These are phyloP conservation scores for Leucoraja ocellata DNA, from an alignment of 2,797 vertebrate species.

Conservation along the genomic window DNA sequence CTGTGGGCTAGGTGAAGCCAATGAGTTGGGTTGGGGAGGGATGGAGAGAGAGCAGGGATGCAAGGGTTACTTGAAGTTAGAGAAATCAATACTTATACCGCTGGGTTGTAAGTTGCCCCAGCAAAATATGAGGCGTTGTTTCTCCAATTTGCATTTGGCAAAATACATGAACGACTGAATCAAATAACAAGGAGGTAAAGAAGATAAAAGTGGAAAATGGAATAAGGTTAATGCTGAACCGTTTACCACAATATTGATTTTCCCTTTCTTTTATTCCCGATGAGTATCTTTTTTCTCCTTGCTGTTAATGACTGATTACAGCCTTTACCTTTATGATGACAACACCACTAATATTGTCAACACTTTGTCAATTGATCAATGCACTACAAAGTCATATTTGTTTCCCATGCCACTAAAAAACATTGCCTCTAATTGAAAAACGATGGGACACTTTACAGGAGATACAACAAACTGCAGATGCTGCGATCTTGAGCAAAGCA, in stretches of 20 bases:
- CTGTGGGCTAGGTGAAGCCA: too few relatives aligned
- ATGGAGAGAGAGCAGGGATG: too few relatives aligned
- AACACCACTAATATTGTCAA: conserved; percentile 59
- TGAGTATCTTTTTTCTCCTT: conserved; percentile 46
- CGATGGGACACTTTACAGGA: too few relatives aligned
- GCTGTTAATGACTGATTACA: conserved; percentile 60
- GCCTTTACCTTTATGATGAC: conserved; percentile 62
- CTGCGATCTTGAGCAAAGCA: too few relatives aligned
- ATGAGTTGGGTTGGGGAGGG: too few relatives aligned
- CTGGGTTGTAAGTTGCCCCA: too few relatives aligned
- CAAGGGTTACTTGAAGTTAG: too few relatives aligned
- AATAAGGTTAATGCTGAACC: neutral
- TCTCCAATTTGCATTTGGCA: too few relatives aligned
- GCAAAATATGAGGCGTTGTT: too few relatives aligned
- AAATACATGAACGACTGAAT: neutral
- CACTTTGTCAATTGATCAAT: conserved; percentile 58
- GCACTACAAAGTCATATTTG: conserved; percentile 46
- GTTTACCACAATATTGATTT: conserved; percentile 58
- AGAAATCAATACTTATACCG: too few relatives aligned
- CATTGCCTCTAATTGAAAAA: conserved; percentile 21
- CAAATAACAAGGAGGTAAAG: neutral
- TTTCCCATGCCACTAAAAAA: conserved; percentile 48
- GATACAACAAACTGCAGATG: too few relatives aligned
- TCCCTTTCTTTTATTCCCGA: conserved; percentile 41
- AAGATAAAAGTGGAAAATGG: neutral